Evolutionary conservation across 2,888 invertebrate species (phyloP), one percentile per base, ranked within the genome.

Genomic region (Polietes domitor): DNA sequence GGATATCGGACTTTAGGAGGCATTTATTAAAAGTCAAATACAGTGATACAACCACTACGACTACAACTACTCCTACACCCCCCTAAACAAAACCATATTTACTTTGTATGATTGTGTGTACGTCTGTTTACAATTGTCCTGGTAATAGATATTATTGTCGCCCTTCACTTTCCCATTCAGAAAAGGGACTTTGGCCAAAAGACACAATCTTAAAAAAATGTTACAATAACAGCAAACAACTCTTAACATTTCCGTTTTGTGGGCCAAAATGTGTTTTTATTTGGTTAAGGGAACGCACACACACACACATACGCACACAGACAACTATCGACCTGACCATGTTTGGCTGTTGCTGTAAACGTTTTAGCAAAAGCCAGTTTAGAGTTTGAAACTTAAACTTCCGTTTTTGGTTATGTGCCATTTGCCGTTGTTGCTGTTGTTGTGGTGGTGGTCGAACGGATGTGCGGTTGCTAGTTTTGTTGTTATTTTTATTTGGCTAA

Each of bases 381-480:
- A 58, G n/a, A 61, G 61, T 61, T 61, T 61, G 12, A 15, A 58
- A 58, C 24, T 58, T 61, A 61, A 61, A 61, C 17, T 61, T 61
- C 61, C 61, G 58, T 4, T 58, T 58, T 58, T 32, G 61, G 61
- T 61, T 61, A 15, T 5, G 32, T 61, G 10, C 61, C 26, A 28
- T 61, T 61, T n/a, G n/a, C n/a, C n/a, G n/a, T n/a, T n/a, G n/a
- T n/a, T n/a, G 15, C 26, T 28, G 28, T 28, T 61, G 28, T 28
- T 61, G 61, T 61, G 28, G 61, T 55, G 55, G 55, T 17, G 6
- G 61, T 24, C 24, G 28, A 6, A 32, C 12, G 61, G 61, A 61
- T 61, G 61, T 61, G 28, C 28, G 61, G 61, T n/a, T 47, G 47
- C 1, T 2, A 61, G 61, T 61, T 61, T 61, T 61, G 61, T 61